phyloP scores from a whole-genome alignment of 37 sponge, comb jelly and placozoan species.

The Cladorhizidae sp. region DNA sequence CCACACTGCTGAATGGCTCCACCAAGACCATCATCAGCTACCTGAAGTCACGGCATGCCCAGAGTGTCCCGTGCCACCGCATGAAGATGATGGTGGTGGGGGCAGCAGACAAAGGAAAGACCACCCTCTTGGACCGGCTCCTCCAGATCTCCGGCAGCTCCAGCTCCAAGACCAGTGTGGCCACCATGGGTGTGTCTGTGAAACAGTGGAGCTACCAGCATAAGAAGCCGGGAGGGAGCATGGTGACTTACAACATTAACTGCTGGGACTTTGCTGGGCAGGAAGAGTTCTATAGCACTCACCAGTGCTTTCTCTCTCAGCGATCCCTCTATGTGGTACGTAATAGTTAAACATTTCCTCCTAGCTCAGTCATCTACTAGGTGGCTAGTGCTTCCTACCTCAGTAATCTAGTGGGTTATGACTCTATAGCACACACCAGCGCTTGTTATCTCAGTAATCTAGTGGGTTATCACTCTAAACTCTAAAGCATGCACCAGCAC shows the following conservation, averaged over 20 bases:
- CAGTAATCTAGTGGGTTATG: too few relatives aligned
- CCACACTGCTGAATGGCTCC: conserved; percentile 32
- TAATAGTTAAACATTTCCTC: too few relatives aligned
- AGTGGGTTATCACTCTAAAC: too few relatives aligned
- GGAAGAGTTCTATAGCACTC: conserved; percentile 86
- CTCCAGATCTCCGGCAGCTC: neutral
- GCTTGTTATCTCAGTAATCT: too few relatives aligned
- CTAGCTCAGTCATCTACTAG: too few relatives aligned
- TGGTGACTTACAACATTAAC: conserved; percentile 51
- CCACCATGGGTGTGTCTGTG: conserved; percentile 82
- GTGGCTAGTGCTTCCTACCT: too few relatives aligned
- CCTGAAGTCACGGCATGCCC: conserved; percentile 49
- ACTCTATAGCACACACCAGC: too few relatives aligned
- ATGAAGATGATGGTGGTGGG: conserved; percentile 93
- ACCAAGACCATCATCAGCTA: conserved; percentile 48
- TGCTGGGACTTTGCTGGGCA: conserved; percentile 96
- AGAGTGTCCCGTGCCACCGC: conserved; percentile 70
- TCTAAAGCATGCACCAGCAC: too few relatives aligned
- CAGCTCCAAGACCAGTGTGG: conserved; percentile 18
- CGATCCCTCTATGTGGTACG: conserved; percentile 75
- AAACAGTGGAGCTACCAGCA: conserved; percentile 69
- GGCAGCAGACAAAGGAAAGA: conserved; percentile 77
- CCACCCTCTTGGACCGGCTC: conserved; percentile 71
- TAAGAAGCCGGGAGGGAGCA: neutral
- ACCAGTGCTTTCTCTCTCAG: conserved; percentile 86